phyloP scores from a whole-genome alignment of 2,113 vertebrate genomes.

The Eurypyga helias region DNA sequence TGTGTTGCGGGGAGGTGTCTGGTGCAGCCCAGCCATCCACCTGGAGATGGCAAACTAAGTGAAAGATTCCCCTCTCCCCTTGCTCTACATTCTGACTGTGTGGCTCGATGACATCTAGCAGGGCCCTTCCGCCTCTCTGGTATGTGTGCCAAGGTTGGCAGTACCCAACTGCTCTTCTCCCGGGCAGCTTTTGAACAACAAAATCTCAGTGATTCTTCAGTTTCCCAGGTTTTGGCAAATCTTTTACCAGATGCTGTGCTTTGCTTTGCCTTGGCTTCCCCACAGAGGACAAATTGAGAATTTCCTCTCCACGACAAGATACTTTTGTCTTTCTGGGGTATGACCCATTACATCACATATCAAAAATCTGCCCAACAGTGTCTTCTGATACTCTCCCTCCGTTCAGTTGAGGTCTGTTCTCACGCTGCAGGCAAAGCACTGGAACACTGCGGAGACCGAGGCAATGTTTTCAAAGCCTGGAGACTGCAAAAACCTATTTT shows the following conservation, averaged over 20 bases:
- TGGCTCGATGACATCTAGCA: neutral
- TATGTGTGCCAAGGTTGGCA: neutral
- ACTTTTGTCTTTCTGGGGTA: neutral
- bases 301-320: neutral
- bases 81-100: neutral
- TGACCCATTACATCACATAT: neutral
- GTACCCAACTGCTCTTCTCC: neutral
- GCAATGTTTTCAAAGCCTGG: conserved; percentile 26
- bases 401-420: neutral
- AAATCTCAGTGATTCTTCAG: neutral
- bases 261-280: neutral
- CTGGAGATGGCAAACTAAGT: neutral
- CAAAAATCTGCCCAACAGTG: neutral
- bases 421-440: neutral
- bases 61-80: neutral
- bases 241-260: neutral
- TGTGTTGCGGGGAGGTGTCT: neutral
- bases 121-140: neutral
- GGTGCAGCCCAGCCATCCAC: neutral
- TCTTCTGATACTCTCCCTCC: neutral
- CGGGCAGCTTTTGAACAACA: rapidly evolving
- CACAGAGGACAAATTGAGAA: neutral
- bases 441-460: neutral
- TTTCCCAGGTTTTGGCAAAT: neutral
- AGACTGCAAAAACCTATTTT: conserved; percentile 38